Evolutionary conservation across 2,888 invertebrate genomes (phyloP), one percentile per base, ranked within the genome.

Genomic region (Hartigia nigra): DNA sequence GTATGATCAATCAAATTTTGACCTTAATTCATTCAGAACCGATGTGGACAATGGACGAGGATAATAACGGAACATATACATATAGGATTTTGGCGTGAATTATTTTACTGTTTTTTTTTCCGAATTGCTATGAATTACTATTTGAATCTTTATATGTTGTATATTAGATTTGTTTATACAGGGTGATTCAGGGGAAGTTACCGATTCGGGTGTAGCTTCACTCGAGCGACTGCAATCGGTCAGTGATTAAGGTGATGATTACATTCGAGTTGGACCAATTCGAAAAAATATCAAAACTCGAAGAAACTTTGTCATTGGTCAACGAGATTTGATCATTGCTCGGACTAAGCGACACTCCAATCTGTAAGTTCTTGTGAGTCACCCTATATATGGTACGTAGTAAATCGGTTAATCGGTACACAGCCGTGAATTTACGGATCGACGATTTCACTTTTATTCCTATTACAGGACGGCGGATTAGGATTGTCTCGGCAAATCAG

Each of bases 401-500:
- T 55, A 55, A 55, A 55, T 55, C 55, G 55, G 55, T 55, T 55
- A 55, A 55, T 55, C 55, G 23, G 23, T 55, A 55, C 55, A 55
- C 23, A 55, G 55, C 55, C 55, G 55, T 55, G 55, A 55, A 55
- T 55, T 55, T 55, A 55, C 55, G 55, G 55, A 23, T 23, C 55
- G 55, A 55, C 55, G 55, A 23, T 55, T 55, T 55, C 55, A 55
- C 55, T 55, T 55, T 55, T 55, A 55, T 55, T 23, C 55, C 55
- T 55, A 23, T 55, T 55, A 23, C 55, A 55, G 55, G 55, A 55
- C 55, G 55, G 55, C 55, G 55, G 55, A 55, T 55, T 55, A 23
- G 55, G 55, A 72, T 72, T 72, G 32, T 34, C 72, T 72, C 72
- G 72, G 31, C 72, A 72, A 36, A 75, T 75, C 75, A 34, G 36